These are phyloP conservation scores for Proisotoma minuta DNA, from an alignment of 2,888 invertebrate genomes.

Conservation along the genomic window DNA sequence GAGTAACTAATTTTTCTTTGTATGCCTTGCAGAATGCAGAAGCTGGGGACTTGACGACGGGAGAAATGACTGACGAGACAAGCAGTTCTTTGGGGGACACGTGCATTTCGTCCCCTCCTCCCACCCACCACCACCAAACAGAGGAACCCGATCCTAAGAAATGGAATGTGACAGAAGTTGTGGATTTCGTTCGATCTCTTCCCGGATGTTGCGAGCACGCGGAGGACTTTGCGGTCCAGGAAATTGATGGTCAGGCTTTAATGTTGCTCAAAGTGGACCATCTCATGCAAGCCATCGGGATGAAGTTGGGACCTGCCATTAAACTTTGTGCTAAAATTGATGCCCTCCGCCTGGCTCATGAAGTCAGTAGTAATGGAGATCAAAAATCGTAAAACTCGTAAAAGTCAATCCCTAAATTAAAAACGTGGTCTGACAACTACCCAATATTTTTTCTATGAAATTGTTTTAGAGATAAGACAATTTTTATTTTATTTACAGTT, in stretches of 20 bases:
- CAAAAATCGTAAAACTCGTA: conserved; percentile 4
- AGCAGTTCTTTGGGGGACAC: conserved; percentile 45
- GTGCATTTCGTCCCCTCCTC: conserved; percentile 35
- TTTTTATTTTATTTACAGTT: too few species aligned
- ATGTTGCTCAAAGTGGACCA: conserved; percentile 89
- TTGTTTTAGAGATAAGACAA: too few species aligned
- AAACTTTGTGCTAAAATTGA: conserved; percentile 92
- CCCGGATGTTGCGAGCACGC: conserved; percentile 90
- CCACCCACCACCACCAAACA: too few species aligned
- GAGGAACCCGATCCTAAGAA: conserved; percentile 54
- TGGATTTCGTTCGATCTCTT: conserved; percentile 77
- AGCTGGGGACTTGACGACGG: conserved; percentile 33
- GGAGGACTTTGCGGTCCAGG: conserved; percentile 89
- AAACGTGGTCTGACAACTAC: too few species aligned
- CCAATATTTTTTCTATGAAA: too few species aligned
- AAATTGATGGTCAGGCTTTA: conserved; percentile 92
- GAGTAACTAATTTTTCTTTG: neutral
- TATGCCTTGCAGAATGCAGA: conserved; percentile 32
- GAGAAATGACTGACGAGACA: conserved; percentile 44
- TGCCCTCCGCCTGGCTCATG: conserved; percentile 58
- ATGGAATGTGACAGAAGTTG: conserved; percentile 56
- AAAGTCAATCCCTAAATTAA: too few species aligned
- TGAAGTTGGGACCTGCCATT: conserved; percentile 91
- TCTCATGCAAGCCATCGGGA: conserved; percentile 86
- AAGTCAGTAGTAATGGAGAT: conserved; percentile 21